Evolutionary conservation across 2,797 vertebrate species (phyloP), one percentile per base, ranked within the genome.

Genomic region (Alexandromys oeconomus): DNA sequence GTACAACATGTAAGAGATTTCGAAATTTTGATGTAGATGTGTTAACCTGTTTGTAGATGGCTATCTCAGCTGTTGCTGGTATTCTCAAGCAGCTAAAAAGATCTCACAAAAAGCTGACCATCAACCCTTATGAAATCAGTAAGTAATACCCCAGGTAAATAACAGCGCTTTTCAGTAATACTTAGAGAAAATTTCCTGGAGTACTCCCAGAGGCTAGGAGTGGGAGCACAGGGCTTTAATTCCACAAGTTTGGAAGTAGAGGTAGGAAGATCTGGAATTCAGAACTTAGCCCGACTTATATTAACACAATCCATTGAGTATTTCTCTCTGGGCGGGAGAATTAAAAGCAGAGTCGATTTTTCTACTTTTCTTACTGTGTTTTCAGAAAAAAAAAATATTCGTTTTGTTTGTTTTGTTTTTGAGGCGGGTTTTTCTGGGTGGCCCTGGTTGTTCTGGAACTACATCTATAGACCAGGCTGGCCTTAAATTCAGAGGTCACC

Each of bases 81-180:
- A 99, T 99, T 98, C 98, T 99, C 97, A 99, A 99, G 95, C 99
- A 99, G 95, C 98, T 99, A 89, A 99, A 99, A 98, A 99, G 99
- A 97, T 97, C 98, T 1, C 99, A 99, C 97, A 99, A 99, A 98
- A 99, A 99, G 98, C 97, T 99, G 96, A 98, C 98, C 27, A 97
- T 99, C 97, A 99, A 98, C 97, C 99, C 99, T n/a, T 99, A 98
- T 0, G 98, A 99, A 98, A 99, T 99, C 96, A 99, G 99, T 99
- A 99, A 97, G 99, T 98, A 97, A 94, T 89, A 74, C 31, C 63
- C 59, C 87, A 80, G 79, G 34, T 57, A 81, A 78, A 92, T 93
- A 87, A 65, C 54, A 84, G 57, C 12, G 34, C 57, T 93, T 59
- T 93, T 89, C 40, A 78, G 14, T 81, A 80, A 93, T 67, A 92